Evolutionary conservation across 2,113 vertebrate genomes (phyloP), one percentile per base, ranked within the genome.

Genomic region (Podilymbus podiceps): DNA sequence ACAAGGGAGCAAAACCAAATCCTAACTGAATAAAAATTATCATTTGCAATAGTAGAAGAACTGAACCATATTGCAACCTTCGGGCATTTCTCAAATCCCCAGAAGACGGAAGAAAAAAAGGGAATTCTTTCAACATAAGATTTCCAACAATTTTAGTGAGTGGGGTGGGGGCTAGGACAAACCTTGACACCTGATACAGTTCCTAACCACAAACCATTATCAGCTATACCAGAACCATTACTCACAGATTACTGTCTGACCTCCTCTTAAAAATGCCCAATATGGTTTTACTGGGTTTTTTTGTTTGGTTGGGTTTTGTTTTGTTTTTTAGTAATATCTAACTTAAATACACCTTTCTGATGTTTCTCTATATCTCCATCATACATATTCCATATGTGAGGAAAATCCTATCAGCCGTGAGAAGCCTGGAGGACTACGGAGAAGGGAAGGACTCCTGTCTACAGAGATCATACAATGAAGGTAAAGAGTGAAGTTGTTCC

Each of bases 331-430:
- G 23, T 6, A 77, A 21, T 59, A 63, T 22, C 23, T 66, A 58
- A 68, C 40, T 80, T 88, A 33, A 63, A 73, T 38, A 67, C 5
- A 15, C 55, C 30, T 78, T 25, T 25, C 52, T 50, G 11, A 60
- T 28, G n/a, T 72, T 62, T 69, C 38, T 49, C 75, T 79, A 0
- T n/a, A 64, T 60, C 58, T 68, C 46, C 33, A 60, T 55, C 33
- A 79, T 53, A 44, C 11, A 31, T 27, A 64, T 7, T 49, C 21
- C 18, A 16, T 1, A 1, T 52, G 20, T 0, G 0, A 89, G 23
- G 12, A 85, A 93, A 75, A 85, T 75, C 22, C 56, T 67, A 19
- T 50, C 22, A 52, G 15, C 35, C 20, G 47, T 63, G 67, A 75
- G 90, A 90, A 56, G 24, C 15, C 56, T 68, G 42, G 8, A 82